Evolutionary conservation across 2,888 invertebrate genomes (phyloP), one percentile per base, ranked within the genome.

Genomic region (Pantelozetes paolii): DNA sequence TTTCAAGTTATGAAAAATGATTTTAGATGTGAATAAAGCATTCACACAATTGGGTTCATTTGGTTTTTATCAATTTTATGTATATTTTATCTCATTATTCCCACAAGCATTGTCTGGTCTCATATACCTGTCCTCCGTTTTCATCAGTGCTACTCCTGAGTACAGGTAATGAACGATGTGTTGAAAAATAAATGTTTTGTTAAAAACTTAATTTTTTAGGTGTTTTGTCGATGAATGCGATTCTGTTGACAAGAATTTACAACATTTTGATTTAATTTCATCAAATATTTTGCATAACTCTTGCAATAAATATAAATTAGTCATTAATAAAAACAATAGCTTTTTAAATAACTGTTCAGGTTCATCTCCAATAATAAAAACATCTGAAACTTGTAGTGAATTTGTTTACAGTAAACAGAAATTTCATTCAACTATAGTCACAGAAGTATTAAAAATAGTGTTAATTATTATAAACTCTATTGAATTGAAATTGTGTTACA

Each of bases 351-450:
- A 36, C 11, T 36, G 36, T 36, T 36, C 36, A 36, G 11, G n/a
- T n/a, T n/a, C n/a, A n/a, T n/a, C n/a, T n/a, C n/a, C 5, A 36
- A 36, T 36, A 36, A 8, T 36, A 48, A 48, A 9, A 3, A 11
- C 20, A 48, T 11, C 9, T 26, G 1, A 30, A 57, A 57, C 23
- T 20, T 72, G 72, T 72, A 42, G 40, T 67, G 11, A 67, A 9
- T 67, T 6, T 64, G 73, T 73, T n/a, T 73, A 32, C 28, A 36
- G 62, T 64, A 30, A 32, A 30, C 18, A 48, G 20, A 15, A 67
- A n/a, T 73, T 73, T 69, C 28, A 73, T 9, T 50, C 40, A 32
- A 73, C 73, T 48, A 20, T 73, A 20, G 73, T 73, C 1, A 73
- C 73, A 6, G 73, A 73, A 30, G 72, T 72, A 26, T 13, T 48